Conservation (phyloP, 2,888 invertebrate genomes). For the Drosophila engyochracea region DNA sequence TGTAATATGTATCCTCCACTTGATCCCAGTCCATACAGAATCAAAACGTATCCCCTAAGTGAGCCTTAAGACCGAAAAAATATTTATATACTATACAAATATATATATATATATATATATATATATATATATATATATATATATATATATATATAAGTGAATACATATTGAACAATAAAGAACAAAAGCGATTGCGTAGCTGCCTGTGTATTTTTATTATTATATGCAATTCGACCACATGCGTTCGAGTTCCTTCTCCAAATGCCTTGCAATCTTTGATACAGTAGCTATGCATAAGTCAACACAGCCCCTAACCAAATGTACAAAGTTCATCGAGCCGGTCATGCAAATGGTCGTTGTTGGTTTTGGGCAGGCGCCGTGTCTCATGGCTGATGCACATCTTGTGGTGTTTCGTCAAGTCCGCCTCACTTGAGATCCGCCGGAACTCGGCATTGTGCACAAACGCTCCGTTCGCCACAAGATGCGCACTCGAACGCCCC, state of each 20-base stretch:
- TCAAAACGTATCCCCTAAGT: conserved; percentile 62
- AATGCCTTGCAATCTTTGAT: conserved; percentile 1
- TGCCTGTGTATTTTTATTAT: neutral
- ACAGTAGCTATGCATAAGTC: conserved; percentile 3
- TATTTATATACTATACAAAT: conserved; percentile 33
- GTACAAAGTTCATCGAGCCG: conserved; percentile 11
- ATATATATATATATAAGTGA: no score
- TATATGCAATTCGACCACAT: neutral
- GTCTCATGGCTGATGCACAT: conserved; percentile 6
- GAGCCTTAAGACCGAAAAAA: conserved; percentile 40
- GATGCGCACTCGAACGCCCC: conserved; percentile 13
- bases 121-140: no score
- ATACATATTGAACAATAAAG: conserved; percentile 34
- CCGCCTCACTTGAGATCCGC: neutral
- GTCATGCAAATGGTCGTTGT: conserved; percentile 7
- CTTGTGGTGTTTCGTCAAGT: conserved; percentile 7
- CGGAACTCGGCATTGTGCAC: neutral
- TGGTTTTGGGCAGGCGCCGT: no score
- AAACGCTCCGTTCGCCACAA: neutral
- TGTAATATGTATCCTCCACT: conserved; percentile 30
- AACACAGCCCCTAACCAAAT: neutral
- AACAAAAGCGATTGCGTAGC: conserved; percentile 1
- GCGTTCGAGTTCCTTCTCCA: conserved; percentile 10
- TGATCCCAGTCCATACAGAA: conserved; percentile 32
- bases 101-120: neutral